Percentiles rank a stretch among this genome's conserved stretches.
Evolutionary conservation across 2,797 vertebrate species (phyloP).

Genomic region (Lagodon rhomboides): DNA sequence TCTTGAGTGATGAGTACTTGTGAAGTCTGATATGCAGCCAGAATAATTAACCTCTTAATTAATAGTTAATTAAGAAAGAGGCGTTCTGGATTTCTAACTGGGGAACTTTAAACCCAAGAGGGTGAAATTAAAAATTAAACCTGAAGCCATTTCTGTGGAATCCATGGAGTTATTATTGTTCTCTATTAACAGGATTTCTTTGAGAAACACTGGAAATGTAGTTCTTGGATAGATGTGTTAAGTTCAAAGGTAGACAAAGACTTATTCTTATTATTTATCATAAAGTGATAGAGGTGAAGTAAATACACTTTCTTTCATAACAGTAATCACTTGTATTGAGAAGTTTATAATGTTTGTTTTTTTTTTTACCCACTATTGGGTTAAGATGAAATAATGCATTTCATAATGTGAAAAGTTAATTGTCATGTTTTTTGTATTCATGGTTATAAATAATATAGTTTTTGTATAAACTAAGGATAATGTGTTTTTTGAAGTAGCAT

Average conservation of each 20-base stretch:
- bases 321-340: background rate
- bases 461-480: background rate
- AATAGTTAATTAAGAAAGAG: background rate
- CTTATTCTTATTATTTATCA: background rate
- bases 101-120: background rate
- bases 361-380: no score
- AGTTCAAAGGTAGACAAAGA: background rate
- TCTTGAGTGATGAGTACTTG: background rate
- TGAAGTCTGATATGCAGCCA: background rate
- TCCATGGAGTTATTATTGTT: background rate
- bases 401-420: background rate
- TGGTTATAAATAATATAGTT: background rate
- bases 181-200: background rate
- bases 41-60: background rate
- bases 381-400: background rate
- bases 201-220: background rate
- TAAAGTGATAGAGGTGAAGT: background rate
- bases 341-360: no score
- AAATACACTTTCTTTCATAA: background rate
- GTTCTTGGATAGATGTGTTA: background rate
- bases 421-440: background rate
- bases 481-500: background rate
- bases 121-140: background rate
- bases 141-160: slow-evolving; percentile 5
- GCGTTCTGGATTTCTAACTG: background rate